Evolutionary conservation across 37 sponge, comb jelly and placozoan genomes (phyloP).

Genomic region (Amphimedon queenslandica): DNA sequence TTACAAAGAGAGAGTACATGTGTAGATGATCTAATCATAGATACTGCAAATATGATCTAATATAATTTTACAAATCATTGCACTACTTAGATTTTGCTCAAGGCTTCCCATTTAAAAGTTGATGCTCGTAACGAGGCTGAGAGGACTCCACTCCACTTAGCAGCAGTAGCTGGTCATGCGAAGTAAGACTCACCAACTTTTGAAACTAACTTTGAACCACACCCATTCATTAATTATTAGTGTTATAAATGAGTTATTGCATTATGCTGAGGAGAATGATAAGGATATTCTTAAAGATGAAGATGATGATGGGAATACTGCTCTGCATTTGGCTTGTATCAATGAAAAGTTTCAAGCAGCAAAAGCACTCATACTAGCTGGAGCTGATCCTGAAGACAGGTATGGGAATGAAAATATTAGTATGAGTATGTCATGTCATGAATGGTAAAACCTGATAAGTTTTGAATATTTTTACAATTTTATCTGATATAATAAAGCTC

Average conservation of each 20-base stretch:
- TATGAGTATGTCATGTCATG: no score
- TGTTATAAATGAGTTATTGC: conserved; percentile 26
- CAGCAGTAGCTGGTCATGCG: conserved; percentile 59
- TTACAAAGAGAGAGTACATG: no score
- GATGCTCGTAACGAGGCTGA: conserved; percentile 78
- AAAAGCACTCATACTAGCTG: conserved; percentile 49
- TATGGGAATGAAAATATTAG: conserved; percentile 10
- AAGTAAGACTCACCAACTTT: conserved; percentile 30
- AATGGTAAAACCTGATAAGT: no score
- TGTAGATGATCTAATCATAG: no score
- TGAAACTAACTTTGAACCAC: background rate
- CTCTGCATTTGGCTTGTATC: conserved; percentile 88
- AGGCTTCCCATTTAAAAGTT: background rate
- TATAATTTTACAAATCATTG: no score
- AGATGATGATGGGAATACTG: conserved; percentile 87
- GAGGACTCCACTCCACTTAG: conserved; percentile 83
- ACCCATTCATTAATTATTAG: conserved; percentile 5
- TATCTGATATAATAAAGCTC: no score
- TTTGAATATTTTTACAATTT: no score
- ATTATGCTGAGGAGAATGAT: background rate
- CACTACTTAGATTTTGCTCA: conserved; percentile 23
- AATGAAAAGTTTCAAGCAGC: conserved; percentile 63
- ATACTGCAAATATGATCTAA: no score
- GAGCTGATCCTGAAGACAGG: conserved; percentile 74
- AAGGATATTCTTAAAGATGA: conserved; percentile 60